These are phyloP conservation scores for Leucophenga varia DNA, from an alignment of 1,140 invertebrate genomes.

Conservation along the genomic window DNA sequence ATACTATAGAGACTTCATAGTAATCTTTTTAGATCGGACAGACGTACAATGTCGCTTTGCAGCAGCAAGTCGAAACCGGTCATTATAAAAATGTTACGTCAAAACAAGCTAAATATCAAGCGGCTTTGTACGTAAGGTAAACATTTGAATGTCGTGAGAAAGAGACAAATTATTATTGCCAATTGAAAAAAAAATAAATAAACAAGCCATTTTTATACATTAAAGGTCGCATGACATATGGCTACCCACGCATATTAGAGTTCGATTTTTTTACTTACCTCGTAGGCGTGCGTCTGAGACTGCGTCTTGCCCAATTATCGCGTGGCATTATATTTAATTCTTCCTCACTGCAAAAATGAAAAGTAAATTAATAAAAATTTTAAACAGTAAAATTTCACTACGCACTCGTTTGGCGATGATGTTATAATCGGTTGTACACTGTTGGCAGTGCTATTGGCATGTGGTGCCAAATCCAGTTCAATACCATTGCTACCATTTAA, in stretches of 20 bases:
- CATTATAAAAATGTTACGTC: conserved; percentile 24
- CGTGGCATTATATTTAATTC: conserved; percentile 62
- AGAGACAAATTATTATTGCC: too few species aligned
- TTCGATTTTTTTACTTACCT: conserved; percentile 59
- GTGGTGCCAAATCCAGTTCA: conserved; percentile 51
- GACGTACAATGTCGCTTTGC: too few species aligned
- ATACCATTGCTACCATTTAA: conserved; percentile 41
- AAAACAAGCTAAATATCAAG: too few species aligned
- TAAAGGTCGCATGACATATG: too few species aligned
- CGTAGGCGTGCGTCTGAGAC: conserved; percentile 70
- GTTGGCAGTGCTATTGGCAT: conserved; percentile 22
- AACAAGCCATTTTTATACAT: too few species aligned
- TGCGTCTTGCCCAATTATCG: conserved; percentile 76
- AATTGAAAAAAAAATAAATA: too few species aligned
- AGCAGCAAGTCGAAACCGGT: conserved; percentile 13
- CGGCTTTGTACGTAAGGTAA: too few species aligned
- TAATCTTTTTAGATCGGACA: too few species aligned
- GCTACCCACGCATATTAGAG: not conserved
- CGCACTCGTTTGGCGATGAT: conserved; percentile 43
- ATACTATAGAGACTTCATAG: too few species aligned
- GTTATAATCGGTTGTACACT: too few species aligned
- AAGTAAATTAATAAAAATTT: conserved; percentile 20
- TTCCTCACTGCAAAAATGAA: conserved; percentile 38
- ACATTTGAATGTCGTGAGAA: too few species aligned
- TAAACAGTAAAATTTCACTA: conserved; percentile 5